These are phyloP conservation scores for Xanthia togata DNA, from an alignment of 2,888 invertebrate genomes.

Conservation along the genomic window DNA sequence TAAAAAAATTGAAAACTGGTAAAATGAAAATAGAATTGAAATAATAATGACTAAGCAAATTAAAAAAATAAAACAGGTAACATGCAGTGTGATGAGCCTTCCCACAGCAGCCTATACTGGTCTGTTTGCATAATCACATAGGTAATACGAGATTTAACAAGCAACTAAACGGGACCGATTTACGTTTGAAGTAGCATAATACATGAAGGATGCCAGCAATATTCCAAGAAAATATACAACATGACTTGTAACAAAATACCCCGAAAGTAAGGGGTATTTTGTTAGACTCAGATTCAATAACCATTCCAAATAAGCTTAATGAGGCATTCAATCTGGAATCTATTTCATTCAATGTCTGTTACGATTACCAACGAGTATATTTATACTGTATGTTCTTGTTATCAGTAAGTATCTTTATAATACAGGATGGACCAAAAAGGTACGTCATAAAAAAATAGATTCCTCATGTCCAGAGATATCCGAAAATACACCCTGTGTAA, in stretches of 20 bases:
- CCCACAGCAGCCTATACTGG: too few relatives aligned
- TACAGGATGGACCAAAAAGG: too few relatives aligned
- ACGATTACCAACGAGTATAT: slow-evolving; percentile 25
- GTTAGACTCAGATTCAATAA: slow-evolving; percentile 33
- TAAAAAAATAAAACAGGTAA: too few relatives aligned
- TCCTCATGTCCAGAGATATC: too few relatives aligned
- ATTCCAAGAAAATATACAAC: slow-evolving; percentile 15
- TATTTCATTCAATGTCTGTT: slow-evolving; percentile 37
- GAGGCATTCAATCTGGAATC: slow-evolving; percentile 40
- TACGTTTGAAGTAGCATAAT: neutral
- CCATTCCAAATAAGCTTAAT: slow-evolving; percentile 38
- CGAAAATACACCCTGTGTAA: too few relatives aligned
- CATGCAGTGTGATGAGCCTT: too few relatives aligned
- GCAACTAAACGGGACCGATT: neutral
- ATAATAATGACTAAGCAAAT: too few relatives aligned
- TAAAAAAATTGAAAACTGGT: too few relatives aligned
- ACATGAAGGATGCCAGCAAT: neutral
- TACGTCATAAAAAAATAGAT: too few relatives aligned
- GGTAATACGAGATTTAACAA: neutral
- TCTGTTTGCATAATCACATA: neutral
- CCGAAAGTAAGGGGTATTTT: neutral
- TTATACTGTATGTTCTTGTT: slow-evolving; percentile 23
- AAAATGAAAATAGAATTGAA: too few relatives aligned
- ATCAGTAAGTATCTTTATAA: slow-evolving; percentile 36
- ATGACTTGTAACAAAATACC: slow-evolving; percentile 25